phyloP scores from a whole-genome alignment of 2,113 vertebrate genomes.

The Dipodomys ordii region DNA sequence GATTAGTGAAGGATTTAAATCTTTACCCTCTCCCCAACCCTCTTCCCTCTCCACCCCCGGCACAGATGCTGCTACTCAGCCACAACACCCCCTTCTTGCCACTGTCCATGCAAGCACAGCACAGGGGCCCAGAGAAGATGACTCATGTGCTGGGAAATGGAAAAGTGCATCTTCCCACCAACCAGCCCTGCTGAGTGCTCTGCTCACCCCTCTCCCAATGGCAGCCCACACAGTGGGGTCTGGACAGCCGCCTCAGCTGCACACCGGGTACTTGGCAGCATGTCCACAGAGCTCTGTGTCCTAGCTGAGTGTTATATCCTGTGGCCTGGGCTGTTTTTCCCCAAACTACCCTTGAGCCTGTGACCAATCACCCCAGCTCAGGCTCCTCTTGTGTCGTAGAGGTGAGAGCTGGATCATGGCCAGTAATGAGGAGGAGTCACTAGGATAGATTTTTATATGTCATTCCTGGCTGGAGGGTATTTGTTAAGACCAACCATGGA shows the following conservation, averaged over 20 bases:
- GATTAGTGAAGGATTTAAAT: conserved; percentile 80
- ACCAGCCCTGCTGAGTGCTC: conserved; percentile 78
- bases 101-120: conserved; percentile 84
- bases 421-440: conserved; percentile 24
- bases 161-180: conserved; percentile 87
- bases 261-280: conserved; percentile 77
- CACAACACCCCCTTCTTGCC: conserved; percentile 79
- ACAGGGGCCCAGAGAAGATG: conserved; percentile 83
- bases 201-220: conserved; percentile 82
- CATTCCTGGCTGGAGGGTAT: conserved; percentile 18
- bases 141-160: conserved; percentile 89
- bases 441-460: conserved; percentile 58
- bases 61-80: conserved; percentile 82
- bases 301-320: conserved; percentile 73
- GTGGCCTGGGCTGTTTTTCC: conserved; percentile 56
- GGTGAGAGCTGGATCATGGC: conserved; percentile 31
- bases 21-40: conserved; percentile 77
- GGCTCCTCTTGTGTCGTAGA: conserved; percentile 50
- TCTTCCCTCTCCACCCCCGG: conserved; percentile 73
- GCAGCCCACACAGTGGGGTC: conserved; percentile 84
- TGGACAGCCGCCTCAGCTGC: conserved; percentile 77
- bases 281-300: conserved; percentile 74
- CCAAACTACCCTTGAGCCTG: conserved; percentile 73
- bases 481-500: neutral
- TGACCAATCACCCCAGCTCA: conserved; percentile 58